A percentile compares a stretch with the other conserved stretches of the same genome.
Conservation (phyloP, 2,113 vertebrate genomes). For the Ameiurus melas region DNA sequence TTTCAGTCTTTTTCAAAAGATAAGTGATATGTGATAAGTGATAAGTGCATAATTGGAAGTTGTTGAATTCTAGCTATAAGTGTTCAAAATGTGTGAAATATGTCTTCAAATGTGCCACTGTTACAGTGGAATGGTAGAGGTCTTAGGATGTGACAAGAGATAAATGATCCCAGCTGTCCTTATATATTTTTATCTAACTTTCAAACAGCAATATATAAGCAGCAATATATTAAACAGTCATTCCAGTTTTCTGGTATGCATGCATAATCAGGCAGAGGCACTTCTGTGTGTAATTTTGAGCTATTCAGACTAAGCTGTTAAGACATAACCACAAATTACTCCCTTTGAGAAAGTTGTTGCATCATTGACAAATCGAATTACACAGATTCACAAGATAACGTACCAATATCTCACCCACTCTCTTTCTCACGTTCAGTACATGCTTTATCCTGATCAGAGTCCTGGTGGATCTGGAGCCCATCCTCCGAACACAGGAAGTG, state of each 20-base stretch:
- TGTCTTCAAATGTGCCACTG: neutral
- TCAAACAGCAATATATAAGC: no score
- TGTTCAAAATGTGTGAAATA: neutral
- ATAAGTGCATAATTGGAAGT: neutral
- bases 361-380: slow-evolving; percentile 3
- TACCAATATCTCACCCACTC: neutral
- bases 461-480: neutral
- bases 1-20: neutral
- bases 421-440: neutral
- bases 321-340: slow-evolving; percentile 21
- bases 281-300: no score
- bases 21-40: no score
- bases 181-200: neutral
- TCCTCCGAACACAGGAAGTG: neutral
- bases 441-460: neutral
- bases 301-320: neutral
- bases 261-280: neutral
- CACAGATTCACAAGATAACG: neutral
- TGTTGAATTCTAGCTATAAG: neutral
- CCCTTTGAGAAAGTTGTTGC: neutral
- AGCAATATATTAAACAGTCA: neutral
- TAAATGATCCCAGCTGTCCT: neutral
- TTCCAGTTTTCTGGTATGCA: neutral
- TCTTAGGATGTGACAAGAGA: neutral
- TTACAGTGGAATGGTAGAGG: neutral